Evolutionary conservation across 2,113 vertebrate genomes (phyloP).

Genomic region (Tragelaphus scriptus): DNA sequence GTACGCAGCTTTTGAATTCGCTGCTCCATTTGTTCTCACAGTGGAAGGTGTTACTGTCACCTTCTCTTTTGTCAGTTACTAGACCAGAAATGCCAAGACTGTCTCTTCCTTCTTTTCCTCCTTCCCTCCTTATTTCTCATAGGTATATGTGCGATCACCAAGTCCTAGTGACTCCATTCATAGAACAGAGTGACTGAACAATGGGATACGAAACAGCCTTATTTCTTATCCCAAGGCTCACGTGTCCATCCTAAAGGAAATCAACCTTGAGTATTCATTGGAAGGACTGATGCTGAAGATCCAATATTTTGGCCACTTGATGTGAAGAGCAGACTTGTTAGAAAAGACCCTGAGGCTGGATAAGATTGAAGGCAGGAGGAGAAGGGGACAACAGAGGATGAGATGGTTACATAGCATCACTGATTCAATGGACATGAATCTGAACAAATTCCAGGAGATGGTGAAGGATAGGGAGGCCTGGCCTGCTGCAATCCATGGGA

Average conservation of each 20-base stretch:
- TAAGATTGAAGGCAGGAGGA: not conserved
- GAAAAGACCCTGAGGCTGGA: not conserved
- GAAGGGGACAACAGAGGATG: not conserved
- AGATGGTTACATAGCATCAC: not conserved
- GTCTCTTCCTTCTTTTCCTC: no score
- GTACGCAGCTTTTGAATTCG: rapidly evolving
- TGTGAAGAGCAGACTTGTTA: not conserved
- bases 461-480: not conserved
- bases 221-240: not conserved
- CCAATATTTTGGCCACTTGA: not conserved
- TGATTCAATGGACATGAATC: not conserved
- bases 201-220: not conserved
- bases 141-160: rapidly evolving
- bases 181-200: not conserved
- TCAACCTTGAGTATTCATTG: not conserved
- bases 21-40: not conserved
- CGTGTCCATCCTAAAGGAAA: not conserved
- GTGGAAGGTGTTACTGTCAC: not conserved
- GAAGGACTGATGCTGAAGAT: not conserved
- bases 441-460: not conserved
- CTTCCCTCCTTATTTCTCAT: not conserved
- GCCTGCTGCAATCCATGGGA: not conserved
- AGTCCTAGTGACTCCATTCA: not conserved
- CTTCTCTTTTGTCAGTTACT: not conserved
- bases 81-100: not conserved